Conservation (phyloP, 2,797 vertebrate species). For the Protonibea diacanthus region DNA sequence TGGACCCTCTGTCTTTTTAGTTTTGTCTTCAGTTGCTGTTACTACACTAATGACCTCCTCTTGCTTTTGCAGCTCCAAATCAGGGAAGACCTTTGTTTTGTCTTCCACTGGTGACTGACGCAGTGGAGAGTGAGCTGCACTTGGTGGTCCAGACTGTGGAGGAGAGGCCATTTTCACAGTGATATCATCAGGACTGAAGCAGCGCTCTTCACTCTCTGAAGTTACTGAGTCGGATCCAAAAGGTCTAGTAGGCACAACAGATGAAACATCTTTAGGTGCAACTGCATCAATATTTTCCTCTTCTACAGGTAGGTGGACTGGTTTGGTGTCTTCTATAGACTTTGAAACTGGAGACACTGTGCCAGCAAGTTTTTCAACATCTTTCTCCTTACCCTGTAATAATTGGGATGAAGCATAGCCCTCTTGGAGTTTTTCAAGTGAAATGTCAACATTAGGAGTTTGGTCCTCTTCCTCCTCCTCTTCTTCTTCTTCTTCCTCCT, state of each 20-base stretch:
- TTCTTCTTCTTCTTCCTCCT: conserved; percentile 84
- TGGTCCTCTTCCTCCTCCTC: conserved; percentile 89
- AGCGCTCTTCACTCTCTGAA: conserved; percentile 93
- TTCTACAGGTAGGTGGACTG: conserved; percentile 66
- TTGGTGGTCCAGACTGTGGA: conserved; percentile 92
- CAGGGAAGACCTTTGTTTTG: conserved; percentile 82
- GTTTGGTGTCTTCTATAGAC: conserved; percentile 61
- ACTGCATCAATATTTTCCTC: conserved; percentile 69
- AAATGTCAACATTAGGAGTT: conserved; percentile 87
- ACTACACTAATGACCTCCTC: conserved; percentile 38
- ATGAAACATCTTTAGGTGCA: conserved; percentile 66
- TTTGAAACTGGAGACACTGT: conserved; percentile 60
- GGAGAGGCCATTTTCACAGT: conserved; percentile 98
- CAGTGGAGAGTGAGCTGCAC: conserved; percentile 92
- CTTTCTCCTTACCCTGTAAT: conserved; percentile 69
- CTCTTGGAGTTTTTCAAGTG: conserved; percentile 87
- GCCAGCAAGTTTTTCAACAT: conserved; percentile 49
- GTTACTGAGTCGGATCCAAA: conserved; percentile 84
- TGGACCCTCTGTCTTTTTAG: conserved; percentile 55
- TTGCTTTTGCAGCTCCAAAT: conserved; percentile 61
- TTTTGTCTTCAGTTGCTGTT: conserved; percentile 45
- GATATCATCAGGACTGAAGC: conserved; percentile 95
- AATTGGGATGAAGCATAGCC: conserved; percentile 81
- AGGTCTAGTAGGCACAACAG: conserved; percentile 73
- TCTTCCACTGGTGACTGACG: conserved; percentile 93